A percentile compares a stretch with the other conserved stretches of the same genome.
Evolutionary conservation across 1,140 invertebrate genomes (phyloP).

Genomic region (Brachionus rubens): DNA sequence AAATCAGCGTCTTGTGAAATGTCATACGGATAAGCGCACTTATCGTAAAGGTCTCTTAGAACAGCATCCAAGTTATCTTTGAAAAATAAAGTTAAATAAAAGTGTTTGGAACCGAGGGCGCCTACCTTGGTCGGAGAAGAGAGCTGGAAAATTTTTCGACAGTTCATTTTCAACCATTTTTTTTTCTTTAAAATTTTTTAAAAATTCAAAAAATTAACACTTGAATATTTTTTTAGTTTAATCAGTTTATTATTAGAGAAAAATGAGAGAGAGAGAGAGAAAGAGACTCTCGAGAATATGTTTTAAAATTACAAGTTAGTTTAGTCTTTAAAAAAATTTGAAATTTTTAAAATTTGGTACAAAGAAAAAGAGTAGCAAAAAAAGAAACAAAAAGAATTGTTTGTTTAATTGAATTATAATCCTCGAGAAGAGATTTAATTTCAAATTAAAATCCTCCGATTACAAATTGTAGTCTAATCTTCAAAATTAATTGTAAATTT

Average conservation of each 20-base stretch:
- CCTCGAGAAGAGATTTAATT: background rate
- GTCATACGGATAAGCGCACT: background rate
- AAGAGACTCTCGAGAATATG: too few species aligned
- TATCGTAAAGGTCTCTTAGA: background rate
- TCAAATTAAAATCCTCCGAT: background rate
- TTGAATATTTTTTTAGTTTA: too few species aligned
- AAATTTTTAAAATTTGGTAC: background rate
- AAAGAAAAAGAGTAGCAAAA: too few species aligned
- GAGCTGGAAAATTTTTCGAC: too few species aligned
- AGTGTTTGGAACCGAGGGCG: too few species aligned
- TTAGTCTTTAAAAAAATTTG: background rate
- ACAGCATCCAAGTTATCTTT: background rate
- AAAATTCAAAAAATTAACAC: too few species aligned
- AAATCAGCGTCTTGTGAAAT: background rate
- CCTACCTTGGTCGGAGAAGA: too few species aligned
- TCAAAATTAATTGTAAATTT: background rate
- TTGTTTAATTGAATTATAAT: slow-evolving; percentile 16
- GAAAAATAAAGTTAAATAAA: background rate
- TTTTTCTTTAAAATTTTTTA: too few species aligned
- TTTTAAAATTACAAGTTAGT: too few species aligned
- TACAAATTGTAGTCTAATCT: background rate
- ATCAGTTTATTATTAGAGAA: too few species aligned
- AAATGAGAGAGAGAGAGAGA: too few species aligned
- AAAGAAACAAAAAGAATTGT: background rate
- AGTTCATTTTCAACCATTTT: too few species aligned